Evolutionary conservation across 2,888 invertebrate genomes (phyloP), one percentile per base, ranked within the genome.

Genomic region (Ypsolopha sequella): DNA sequence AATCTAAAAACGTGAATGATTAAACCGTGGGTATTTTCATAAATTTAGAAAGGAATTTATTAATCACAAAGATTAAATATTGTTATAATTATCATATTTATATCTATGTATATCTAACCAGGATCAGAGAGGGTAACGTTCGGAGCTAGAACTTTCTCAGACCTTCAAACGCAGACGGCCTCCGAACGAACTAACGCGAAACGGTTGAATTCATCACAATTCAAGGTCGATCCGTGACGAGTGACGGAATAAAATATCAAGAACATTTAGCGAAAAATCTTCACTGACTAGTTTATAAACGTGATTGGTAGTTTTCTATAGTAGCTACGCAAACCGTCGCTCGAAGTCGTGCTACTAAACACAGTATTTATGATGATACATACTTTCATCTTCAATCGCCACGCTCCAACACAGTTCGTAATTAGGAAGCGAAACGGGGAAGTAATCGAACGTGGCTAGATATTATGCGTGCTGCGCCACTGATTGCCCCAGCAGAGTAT

Each of bases 341-440:
- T 24, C 24, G 13, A 43, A 14, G n/a, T 49, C 33, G 33, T 41
- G 49, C 49, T 49, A 14, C 36, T 47, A 51, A 43, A 53, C 44
- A 52, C 48, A 44, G 43, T 39, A 46, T 36, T 50, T 41, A 24
- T 9, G 36, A 47, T 38, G 39, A 38, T 50, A 68, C 68, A 38
- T 50, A 68, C 68, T 70, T 72, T 70, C 69, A 68, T 72, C 67
- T 68, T 70, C 64, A 57, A 65, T 59, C 54, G 59, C 55, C 41
- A 51, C 50, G 50, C 50, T 41, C 36, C 47, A 59, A 60, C 59
- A 66, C 52, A 55, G 59, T 59, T 60, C 60, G 65, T 66, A 73
- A 73, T 60, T 60, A 61, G 65, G 67, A 73, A 73, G 68, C 65
- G 61, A 69, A 72, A 65, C 58, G 56, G 70, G 71, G 70, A 76